These are phyloP conservation scores for Sarcophaga bullata DNA, from an alignment of 1,140 invertebrate genomes.

Conservation along the genomic window DNA sequence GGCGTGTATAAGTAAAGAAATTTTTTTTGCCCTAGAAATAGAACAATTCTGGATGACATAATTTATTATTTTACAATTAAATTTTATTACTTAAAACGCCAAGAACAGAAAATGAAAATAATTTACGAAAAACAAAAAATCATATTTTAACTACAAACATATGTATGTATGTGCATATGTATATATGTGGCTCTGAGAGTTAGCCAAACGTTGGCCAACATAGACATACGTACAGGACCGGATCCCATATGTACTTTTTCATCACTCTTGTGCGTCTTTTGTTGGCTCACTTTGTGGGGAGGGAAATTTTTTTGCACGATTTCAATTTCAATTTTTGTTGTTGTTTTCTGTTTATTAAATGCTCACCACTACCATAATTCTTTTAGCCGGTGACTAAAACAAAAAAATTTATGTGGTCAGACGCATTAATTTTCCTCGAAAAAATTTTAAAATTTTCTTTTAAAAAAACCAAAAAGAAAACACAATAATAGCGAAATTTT, in stretches of 20 bases:
- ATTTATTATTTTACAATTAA: not conserved
- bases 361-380: not conserved
- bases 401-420: slow-evolving; percentile 6
- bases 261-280: not conserved
- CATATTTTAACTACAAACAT: not conserved
- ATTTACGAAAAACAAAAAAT: not conserved
- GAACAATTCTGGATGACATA: not conserved
- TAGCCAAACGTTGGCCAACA: no score
- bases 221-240: no score
- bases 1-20: not conserved
- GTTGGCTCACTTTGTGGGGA: no score
- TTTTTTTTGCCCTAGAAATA: not conserved
- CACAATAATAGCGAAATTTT: no score
- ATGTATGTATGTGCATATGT: no score
- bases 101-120: not conserved
- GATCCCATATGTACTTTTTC: slow-evolving; percentile 4
- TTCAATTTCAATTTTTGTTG: not conserved
- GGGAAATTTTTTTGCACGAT: not conserved
- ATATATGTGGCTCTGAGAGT: no score
- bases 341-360: no score
- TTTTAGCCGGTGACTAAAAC: slow-evolving; percentile 5
- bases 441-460: not conserved
- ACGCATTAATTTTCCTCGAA: slow-evolving; percentile 3
- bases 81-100: not conserved
- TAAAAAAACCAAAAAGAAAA: no score